phyloP scores from a whole-genome alignment of 2,797 vertebrate genomes.

The Balearica regulorum region DNA sequence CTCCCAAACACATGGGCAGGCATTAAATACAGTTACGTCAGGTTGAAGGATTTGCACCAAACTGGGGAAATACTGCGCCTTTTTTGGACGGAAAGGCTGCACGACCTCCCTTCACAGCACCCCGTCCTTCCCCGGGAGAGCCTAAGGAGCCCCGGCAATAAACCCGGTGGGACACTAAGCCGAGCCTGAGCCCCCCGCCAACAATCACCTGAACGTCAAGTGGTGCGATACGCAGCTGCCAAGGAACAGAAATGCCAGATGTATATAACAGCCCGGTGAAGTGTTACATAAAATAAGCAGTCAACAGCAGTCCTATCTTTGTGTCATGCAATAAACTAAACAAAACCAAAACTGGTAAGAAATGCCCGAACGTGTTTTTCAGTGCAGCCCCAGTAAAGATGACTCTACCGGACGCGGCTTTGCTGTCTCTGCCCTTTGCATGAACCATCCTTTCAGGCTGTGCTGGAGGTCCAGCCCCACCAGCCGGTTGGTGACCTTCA shows the following conservation, averaged over 20 bases:
- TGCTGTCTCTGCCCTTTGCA: neutral
- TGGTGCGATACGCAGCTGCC: neutral
- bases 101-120: rapidly evolving
- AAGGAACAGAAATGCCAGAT: neutral
- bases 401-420: neutral
- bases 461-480: neutral
- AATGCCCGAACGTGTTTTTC: neutral
- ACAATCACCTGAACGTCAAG: rapidly evolving
- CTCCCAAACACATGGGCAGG: rapidly evolving
- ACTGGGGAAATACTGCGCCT: neutral
- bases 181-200: neutral
- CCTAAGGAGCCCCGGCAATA: neutral
- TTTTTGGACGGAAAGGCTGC: rapidly evolving
- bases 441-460: rapidly evolving
- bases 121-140: neutral
- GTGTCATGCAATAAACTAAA: neutral
- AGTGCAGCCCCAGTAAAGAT: neutral
- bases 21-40: neutral
- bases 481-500: rapidly evolving
- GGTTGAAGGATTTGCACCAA: neutral
- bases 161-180: rapidly evolving
- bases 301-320: neutral
- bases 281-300: neutral
- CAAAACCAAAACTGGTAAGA: neutral
- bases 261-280: neutral